phyloP scores from a whole-genome alignment of 1,140 invertebrate genomes.

The Euborellia annulipes region DNA sequence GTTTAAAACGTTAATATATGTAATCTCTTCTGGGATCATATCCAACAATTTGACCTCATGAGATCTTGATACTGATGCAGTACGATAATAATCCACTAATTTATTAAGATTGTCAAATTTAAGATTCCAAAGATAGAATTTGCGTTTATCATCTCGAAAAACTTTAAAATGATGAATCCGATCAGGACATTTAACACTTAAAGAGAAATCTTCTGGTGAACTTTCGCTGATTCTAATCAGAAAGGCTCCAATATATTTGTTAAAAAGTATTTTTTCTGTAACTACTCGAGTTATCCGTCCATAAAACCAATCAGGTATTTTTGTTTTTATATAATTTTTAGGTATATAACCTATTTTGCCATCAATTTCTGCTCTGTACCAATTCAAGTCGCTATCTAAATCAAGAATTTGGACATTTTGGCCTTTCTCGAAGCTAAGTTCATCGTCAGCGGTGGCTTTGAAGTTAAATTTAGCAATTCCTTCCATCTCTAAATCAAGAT shows the following conservation, averaged over 20 bases:
- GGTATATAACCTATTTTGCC: conserved; percentile 96
- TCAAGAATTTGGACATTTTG: conserved; percentile 92
- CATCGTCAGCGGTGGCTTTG: conserved; percentile 91
- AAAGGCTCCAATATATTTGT: conserved; percentile 95
- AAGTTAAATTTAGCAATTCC: too few species aligned
- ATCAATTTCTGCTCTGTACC: conserved; percentile 96
- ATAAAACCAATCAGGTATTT: too few species aligned
- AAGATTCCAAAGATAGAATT: conserved; percentile 98
- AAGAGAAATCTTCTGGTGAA: conserved; percentile 94
- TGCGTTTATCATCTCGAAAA: conserved; percentile 83
- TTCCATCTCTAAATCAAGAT: too few species aligned
- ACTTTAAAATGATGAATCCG: conserved; percentile 99
- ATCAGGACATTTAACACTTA: conserved; percentile 96
- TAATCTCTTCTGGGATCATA: conserved; percentile 88
- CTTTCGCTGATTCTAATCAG: conserved; percentile 96
- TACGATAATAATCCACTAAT: conserved; percentile 94
- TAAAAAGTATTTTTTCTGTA: conserved; percentile 84
- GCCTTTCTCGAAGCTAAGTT: conserved; percentile 90
- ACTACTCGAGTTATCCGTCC: conserved; percentile 92
- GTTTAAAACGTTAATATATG: too few species aligned
- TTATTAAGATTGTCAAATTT: conserved; percentile 98
- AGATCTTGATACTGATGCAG: conserved; percentile 84
- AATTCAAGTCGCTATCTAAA: conserved; percentile 99
- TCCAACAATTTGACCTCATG: conserved; percentile 93
- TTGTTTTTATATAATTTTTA: conserved; percentile 98